phyloP scores from a whole-genome alignment of 2,888 invertebrate species.

The Rhodophaea formosa region DNA sequence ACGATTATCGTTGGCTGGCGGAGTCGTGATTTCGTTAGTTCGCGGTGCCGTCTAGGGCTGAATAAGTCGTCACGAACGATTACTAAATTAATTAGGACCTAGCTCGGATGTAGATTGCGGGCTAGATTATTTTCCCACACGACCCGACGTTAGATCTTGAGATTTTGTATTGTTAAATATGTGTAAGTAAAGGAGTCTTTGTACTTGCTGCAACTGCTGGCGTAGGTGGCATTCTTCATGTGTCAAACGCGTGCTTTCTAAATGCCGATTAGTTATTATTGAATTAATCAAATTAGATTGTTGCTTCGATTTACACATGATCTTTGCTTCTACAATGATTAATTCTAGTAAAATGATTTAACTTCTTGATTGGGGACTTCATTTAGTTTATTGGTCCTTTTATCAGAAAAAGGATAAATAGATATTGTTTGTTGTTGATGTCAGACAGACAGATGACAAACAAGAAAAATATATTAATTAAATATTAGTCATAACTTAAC shows the following conservation, averaged over 20 bases:
- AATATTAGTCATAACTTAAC: no score
- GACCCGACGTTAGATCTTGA: conserved; percentile 67
- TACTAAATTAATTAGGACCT: conserved; percentile 81
- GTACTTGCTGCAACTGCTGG: conserved; percentile 29
- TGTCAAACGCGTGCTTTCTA: background rate
- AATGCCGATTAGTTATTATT: no score
- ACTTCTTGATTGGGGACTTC: no score
- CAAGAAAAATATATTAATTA: no score
- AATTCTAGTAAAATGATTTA: no score
- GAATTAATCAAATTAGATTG: no score
- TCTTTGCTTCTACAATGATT: no score
- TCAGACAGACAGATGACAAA: no score
- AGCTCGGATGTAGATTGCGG: conserved; percentile 77
- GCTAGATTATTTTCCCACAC: conserved; percentile 79
- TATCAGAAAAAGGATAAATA: no score
- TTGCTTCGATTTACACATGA: no score
- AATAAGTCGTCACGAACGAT: conserved; percentile 81
- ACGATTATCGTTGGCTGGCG: conserved; percentile 78
- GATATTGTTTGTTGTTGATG: no score
- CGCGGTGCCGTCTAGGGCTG: conserved; percentile 73
- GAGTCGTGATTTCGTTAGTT: conserved; percentile 81
- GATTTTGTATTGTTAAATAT: conserved; percentile 61
- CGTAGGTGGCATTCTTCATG: conserved; percentile 3
- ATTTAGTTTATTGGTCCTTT: no score
- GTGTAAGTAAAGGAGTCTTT: conserved; percentile 9